Percentiles rank a stretch among this genome's conserved stretches.
These are phyloP conservation scores for Daktulosphaira vitifoliae DNA, from an alignment of 1,140 invertebrate species.

Conservation along the genomic window DNA sequence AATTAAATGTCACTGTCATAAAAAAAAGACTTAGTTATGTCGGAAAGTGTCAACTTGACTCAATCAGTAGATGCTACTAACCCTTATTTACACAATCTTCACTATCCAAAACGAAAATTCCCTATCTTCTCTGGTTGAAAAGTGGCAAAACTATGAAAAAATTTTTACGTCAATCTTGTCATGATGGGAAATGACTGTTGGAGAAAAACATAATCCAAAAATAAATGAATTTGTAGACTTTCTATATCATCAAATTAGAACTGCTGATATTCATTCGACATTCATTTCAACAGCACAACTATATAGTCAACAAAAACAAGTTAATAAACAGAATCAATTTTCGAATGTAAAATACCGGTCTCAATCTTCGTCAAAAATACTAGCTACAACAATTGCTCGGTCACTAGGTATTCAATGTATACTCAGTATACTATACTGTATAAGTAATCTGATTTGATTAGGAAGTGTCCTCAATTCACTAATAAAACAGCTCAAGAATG, in stretches of 20 bases:
- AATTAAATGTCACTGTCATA: background rate
- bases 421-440: too few species aligned
- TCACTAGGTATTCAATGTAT: background rate
- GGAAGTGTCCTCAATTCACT: background rate
- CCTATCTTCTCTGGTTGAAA: background rate
- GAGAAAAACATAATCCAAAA: background rate
- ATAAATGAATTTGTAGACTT: background rate
- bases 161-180: background rate
- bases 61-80: too few species aligned
- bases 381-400: background rate
- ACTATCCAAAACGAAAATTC: background rate
- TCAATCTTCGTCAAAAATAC: background rate
- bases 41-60: too few species aligned
- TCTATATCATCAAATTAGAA: background rate
- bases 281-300: too few species aligned
- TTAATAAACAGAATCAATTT: background rate
- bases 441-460: background rate
- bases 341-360: background rate
- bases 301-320: background rate
- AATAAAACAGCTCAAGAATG: background rate
- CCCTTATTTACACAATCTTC: too few species aligned
- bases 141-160: background rate
- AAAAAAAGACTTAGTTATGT: background rate
- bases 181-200: background rate
- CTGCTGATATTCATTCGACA: background rate